Evolutionary conservation across 2,888 invertebrate genomes (phyloP).

Genomic region (Gari tellinella): DNA sequence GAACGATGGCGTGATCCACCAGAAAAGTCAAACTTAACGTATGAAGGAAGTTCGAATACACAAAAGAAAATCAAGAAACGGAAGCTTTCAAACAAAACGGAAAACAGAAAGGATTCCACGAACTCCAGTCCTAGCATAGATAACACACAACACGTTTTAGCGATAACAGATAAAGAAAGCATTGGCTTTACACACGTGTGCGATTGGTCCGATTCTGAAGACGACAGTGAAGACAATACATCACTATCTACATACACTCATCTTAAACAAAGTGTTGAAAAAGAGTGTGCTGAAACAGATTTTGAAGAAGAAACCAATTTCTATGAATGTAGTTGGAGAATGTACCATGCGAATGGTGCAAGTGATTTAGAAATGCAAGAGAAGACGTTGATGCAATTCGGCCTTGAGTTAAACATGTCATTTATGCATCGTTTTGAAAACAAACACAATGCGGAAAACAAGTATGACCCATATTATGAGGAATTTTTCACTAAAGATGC

Average conservation of each 20-base stretch:
- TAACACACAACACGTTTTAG: too few relatives aligned
- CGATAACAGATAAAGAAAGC: too few relatives aligned
- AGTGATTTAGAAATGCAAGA: neutral
- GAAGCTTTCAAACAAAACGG: too few relatives aligned
- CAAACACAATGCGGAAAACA: neutral
- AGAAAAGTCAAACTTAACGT: too few relatives aligned
- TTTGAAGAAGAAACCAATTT: conserved; percentile 6
- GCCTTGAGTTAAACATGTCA: conserved; percentile 3
- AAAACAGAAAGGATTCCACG: too few relatives aligned
- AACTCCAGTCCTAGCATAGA: too few relatives aligned
- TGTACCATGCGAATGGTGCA: neutral
- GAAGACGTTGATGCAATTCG: neutral
- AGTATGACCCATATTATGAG: conserved; percentile 4
- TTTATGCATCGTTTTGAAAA: conserved; percentile 5
- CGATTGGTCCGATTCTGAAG: conserved; percentile 6
- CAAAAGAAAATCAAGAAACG: too few relatives aligned
- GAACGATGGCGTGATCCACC: too few relatives aligned
- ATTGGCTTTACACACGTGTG: too few relatives aligned
- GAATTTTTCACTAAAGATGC: neutral
- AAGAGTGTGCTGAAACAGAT: neutral
- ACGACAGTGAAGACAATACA: neutral
- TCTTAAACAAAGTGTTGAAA: neutral
- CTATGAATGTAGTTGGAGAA: conserved; percentile 23
- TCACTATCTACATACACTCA: neutral
- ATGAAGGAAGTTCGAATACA: too few relatives aligned